Percentiles rank a stretch among this genome's conserved stretches.
phyloP scores from a whole-genome alignment of 2,797 vertebrate genomes.

The Pagetopsis macropterus region DNA sequence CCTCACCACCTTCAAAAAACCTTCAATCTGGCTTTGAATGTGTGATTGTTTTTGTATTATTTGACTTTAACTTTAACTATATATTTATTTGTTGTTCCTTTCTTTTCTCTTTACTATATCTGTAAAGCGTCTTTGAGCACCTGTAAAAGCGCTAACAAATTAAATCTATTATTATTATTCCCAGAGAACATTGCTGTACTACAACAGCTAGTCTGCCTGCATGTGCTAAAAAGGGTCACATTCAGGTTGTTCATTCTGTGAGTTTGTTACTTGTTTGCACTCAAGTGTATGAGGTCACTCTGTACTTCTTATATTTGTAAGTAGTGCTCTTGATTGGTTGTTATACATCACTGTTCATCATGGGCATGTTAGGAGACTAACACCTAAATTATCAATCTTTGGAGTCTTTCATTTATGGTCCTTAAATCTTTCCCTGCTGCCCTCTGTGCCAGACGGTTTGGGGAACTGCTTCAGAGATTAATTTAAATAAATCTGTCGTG shows the following conservation, averaged over 20 bases:
- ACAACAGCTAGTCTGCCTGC: not conserved
- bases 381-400: conserved; percentile 12
- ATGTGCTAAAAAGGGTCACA: not conserved
- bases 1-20: too few relatives aligned
- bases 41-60: too few relatives aligned
- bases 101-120: too few relatives aligned
- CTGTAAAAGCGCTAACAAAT: too few relatives aligned
- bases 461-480: conserved; percentile 27
- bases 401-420: conserved; percentile 18
- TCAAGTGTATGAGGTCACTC: not conserved
- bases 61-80: too few relatives aligned
- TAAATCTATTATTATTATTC: not conserved
- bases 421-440: conserved; percentile 26
- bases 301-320: not conserved
- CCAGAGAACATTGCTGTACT: not conserved
- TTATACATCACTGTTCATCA: not conserved
- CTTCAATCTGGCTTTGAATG: too few relatives aligned
- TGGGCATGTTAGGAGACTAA: conserved; percentile 2
- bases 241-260: conserved; percentile 6
- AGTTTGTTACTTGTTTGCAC: not conserved
- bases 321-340: conserved; percentile 12
- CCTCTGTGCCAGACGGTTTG: conserved; percentile 22
- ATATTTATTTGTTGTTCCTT: too few relatives aligned
- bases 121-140: too few relatives aligned
- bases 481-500: conserved; percentile 35